These are phyloP conservation scores for Scartelaos histophorus DNA, from an alignment of 2,113 vertebrate genomes.

Conservation along the genomic window DNA sequence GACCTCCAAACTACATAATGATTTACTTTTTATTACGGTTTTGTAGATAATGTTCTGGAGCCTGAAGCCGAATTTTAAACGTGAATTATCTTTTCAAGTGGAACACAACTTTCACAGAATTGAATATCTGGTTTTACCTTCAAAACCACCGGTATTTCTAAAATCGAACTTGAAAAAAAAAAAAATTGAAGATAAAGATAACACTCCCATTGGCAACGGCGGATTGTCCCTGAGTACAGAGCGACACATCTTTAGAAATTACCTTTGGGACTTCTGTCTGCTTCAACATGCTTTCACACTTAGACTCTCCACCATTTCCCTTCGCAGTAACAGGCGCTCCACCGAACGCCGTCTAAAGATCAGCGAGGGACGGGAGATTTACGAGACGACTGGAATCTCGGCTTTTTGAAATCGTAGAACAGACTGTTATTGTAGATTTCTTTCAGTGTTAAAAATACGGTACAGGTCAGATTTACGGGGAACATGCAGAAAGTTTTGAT, in stretches of 20 bases:
- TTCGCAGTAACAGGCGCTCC: constrained; percentile 10
- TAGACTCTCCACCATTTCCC: constrained; percentile 27
- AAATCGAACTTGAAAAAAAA: neutral
- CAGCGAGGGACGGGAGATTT: constrained; percentile 1
- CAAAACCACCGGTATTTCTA: neutral
- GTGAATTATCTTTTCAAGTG: too few relatives aligned
- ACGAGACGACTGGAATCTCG: neutral
- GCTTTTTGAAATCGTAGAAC: neutral
- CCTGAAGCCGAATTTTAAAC: too few relatives aligned
- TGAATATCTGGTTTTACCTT: neutral
- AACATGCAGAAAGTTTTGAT: neutral
- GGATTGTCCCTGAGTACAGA: constrained; percentile 27
- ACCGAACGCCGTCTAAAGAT: constrained; percentile 10
- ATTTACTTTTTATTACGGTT: too few relatives aligned
- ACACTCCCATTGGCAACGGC: constrained; percentile 1
- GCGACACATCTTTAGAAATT: constrained; percentile 31
- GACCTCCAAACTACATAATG: too few relatives aligned
- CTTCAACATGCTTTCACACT: constrained; percentile 53
- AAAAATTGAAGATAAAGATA: constrained; percentile 10
- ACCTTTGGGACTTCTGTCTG: constrained; percentile 33
- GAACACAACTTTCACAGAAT: too few relatives aligned
- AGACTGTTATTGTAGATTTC: neutral
- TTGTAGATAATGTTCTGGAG: too few relatives aligned
- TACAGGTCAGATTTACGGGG: neutral
- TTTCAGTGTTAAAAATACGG: neutral